Percentiles rank a stretch among this genome's conserved stretches.
Evolutionary conservation across 2,797 vertebrate species (phyloP).

Genomic region (Rousettus madagascariensis): DNA sequence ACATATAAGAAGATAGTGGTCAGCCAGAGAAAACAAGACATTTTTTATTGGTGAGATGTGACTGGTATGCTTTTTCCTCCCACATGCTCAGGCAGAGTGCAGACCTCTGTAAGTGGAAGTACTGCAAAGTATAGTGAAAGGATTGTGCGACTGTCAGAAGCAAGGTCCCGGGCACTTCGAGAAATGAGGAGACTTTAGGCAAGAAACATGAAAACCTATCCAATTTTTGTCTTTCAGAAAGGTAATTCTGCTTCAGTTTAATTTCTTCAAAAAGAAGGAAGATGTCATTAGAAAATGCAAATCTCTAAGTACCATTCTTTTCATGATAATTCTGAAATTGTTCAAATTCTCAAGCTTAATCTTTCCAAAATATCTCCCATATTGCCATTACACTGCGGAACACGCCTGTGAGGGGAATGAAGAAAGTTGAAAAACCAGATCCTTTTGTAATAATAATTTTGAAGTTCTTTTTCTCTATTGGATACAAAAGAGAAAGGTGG

Average conservation of each 20-base stretch:
- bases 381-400: background rate
- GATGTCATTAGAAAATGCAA: background rate
- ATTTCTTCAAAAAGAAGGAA: constrained; percentile 2
- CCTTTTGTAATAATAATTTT: background rate
- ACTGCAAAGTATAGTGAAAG: background rate
- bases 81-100: accelerated
- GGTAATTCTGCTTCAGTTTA: background rate
- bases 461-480: background rate
- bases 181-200: background rate
- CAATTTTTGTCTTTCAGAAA: background rate
- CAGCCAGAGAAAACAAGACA: background rate
- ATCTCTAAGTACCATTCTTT: background rate
- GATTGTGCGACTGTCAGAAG: background rate
- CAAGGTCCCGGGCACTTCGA: background rate
- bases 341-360: constrained; percentile 12
- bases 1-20: background rate
- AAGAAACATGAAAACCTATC: background rate
- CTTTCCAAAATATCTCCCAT: background rate
- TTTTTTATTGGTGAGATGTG: background rate
- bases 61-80: background rate
- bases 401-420: background rate
- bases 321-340: constrained; percentile 19
- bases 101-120: background rate
- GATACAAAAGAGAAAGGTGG: background rate
- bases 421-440: background rate